A percentile compares a stretch with the other conserved stretches of the same genome.
Evolutionary conservation across 2,113 vertebrate species (phyloP).

Genomic region (Apeltes quadracus): DNA sequence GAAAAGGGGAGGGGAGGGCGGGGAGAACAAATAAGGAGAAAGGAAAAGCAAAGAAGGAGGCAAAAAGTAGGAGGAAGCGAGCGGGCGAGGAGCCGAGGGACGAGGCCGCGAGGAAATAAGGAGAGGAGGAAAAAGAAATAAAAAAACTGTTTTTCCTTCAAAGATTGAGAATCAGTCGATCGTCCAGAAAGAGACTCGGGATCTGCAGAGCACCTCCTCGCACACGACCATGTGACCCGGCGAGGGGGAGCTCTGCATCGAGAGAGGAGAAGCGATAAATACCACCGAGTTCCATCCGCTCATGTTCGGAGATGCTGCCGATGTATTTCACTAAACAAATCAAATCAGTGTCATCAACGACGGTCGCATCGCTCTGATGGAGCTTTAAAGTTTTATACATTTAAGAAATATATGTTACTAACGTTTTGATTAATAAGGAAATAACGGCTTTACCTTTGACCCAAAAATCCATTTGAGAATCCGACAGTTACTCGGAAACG

Average conservation of each 20-base stretch:
- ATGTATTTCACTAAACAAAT: not conserved
- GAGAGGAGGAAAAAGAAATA: not conserved
- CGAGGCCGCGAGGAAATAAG: not conserved
- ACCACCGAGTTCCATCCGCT: no score
- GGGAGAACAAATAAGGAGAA: not conserved
- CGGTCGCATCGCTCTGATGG: not conserved
- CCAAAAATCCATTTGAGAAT: no score
- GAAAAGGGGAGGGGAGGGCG: no score
- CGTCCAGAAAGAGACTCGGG: no score
- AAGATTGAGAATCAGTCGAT: conserved; percentile 5
- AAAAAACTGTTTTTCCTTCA: conserved; percentile 7
- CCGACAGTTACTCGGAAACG: no score
- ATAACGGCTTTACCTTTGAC: not conserved
- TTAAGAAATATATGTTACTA: no score
- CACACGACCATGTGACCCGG: no score
- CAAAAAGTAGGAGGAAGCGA: not conserved
- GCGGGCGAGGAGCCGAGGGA: not conserved
- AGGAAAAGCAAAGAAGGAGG: not conserved
- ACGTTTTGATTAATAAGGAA: not conserved
- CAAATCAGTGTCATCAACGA: not conserved
- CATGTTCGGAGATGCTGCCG: no score
- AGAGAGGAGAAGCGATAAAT: no score
- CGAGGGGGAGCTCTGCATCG: no score
- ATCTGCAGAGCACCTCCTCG: no score
- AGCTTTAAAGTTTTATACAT: not conserved